Base-by-base conservation (phyloP, 2,113 vertebrate genomes). In the Tapirus terrestris region DNA sequence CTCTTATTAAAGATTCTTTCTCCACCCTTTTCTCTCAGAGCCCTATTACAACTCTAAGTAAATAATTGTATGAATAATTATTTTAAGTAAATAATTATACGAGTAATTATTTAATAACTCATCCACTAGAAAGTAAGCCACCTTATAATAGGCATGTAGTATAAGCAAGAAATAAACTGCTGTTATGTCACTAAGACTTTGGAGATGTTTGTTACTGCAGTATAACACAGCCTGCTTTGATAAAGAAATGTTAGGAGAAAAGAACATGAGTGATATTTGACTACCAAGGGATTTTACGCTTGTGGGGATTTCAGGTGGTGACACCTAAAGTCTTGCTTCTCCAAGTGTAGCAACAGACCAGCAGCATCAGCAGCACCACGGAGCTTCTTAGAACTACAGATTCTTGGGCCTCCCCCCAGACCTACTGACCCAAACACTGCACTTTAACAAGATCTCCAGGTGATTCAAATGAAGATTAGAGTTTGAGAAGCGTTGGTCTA, bases 71-170 rank as follows among this genome's bases (percentile, higher is more conserved):
- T 53, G 51, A 53, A 14, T 53, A 53, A 53, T 53, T 53, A 53
- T 14, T 53, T 53, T 65, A 68, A 91, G 58, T 21, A 51, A 87
- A 60, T 61, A 91, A 76, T 76, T 36, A 31, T 11, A n/a, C 60
- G 58, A 94, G n/a, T 53, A 63, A 79, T 79, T 61, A 16, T 51
- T 91, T 39, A 91, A 23, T 68, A 96, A 82, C n/a, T 65, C 88
- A 73, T 43, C 20, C 39, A 45, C 33, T 23, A 56, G 76, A 94
- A 68, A 70, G 16, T n/a, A 61, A 83, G 61, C 33, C 43, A 45
- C 48, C 21, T 80, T 88, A 31, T 20, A 83, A 45, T 8, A 61
- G 51, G 43, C 39, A 88, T 48, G 16, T 21, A 53, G 65, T 6
- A 8, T 12, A 36, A 21, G 25, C 33, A 27, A 48, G 72, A 86